These are phyloP conservation scores for Leptinotarsa rubiginosa DNA, from an alignment of 2,888 invertebrate species.

Conservation along the genomic window DNA sequence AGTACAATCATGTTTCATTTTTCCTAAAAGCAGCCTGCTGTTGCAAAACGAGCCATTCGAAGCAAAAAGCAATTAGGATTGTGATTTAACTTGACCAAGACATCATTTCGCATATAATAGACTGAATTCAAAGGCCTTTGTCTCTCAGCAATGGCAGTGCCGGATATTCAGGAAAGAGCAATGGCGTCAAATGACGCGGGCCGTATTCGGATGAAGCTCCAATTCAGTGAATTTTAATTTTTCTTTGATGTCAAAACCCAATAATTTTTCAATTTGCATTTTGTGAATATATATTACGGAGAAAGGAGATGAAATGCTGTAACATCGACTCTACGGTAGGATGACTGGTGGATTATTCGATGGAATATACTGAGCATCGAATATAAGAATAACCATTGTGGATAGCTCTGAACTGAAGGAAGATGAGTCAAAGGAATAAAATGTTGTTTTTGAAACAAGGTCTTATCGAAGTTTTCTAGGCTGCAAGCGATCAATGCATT, in stretches of 20 bases:
- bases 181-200: not conserved
- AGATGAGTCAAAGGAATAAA: too few species aligned
- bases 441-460: too few species aligned
- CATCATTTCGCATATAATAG: not conserved
- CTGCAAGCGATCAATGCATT: too few species aligned
- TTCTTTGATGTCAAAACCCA: conserved; percentile 2
- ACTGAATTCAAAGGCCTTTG: conserved; percentile 11
- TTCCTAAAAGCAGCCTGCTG: not conserved
- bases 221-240: conserved; percentile 18
- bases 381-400: too few species aligned
- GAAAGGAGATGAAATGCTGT: not conserved
- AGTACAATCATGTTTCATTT: not conserved
- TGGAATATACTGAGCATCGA: too few species aligned
- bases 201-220: not conserved
- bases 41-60: not conserved
- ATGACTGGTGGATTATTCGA: too few species aligned
- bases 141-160: not conserved
- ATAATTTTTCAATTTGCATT: conserved; percentile 2
- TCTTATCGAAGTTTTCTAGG: too few species aligned
- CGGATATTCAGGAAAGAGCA: not conserved
- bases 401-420: too few species aligned
- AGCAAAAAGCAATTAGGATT: not conserved
- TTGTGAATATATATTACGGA: not conserved
- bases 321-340: not conserved
- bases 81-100: not conserved